Percentiles rank a stretch among this genome's conserved stretches.
Conservation (phyloP, 1,140 invertebrate species). For the Leucophenga varia region DNA sequence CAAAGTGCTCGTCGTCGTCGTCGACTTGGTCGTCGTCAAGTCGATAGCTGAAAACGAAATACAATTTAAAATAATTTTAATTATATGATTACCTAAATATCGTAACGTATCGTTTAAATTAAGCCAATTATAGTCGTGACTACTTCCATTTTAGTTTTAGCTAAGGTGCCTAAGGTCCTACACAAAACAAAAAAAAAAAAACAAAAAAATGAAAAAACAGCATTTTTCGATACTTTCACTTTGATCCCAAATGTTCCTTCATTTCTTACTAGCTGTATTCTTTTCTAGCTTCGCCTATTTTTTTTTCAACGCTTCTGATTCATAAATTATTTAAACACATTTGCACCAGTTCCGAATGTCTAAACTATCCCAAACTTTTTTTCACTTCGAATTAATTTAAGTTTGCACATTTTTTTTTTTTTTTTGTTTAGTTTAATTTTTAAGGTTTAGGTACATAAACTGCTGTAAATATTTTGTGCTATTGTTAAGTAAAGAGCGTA, state of each 20-base stretch:
- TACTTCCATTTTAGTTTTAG: slow-evolving; percentile 5
- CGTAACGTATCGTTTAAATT: slow-evolving; percentile 39
- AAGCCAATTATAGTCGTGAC: slow-evolving; percentile 26
- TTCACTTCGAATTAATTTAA: slow-evolving; percentile 23
- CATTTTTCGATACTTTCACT: slow-evolving; percentile 9
- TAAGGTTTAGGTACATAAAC: slow-evolving; percentile 50
- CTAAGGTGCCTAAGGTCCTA: slow-evolving; percentile 18
- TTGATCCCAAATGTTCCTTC: slow-evolving; percentile 4
- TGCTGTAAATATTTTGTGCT: slow-evolving; percentile 41
- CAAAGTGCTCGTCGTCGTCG: neutral
- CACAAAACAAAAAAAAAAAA: too few species aligned
- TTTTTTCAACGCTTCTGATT: slow-evolving; percentile 11
- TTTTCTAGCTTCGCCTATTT: neutral
- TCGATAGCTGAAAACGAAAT: too few species aligned
- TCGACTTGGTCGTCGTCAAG: too few species aligned
- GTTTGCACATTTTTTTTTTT: slow-evolving; percentile 35
- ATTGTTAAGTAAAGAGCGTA: neutral
- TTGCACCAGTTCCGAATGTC: slow-evolving; percentile 21
- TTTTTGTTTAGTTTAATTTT: slow-evolving; percentile 32
- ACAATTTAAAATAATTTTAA: too few species aligned
- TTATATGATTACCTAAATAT: too few species aligned
- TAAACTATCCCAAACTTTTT: too few species aligned
- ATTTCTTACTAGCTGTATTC: neutral
- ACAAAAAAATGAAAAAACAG: too few species aligned
- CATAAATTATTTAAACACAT: slow-evolving; percentile 52